Percentiles rank a stretch among this genome's conserved stretches.
These are phyloP conservation scores for Bombus superbus DNA, from an alignment of 1,140 invertebrate species.

Conservation along the genomic window DNA sequence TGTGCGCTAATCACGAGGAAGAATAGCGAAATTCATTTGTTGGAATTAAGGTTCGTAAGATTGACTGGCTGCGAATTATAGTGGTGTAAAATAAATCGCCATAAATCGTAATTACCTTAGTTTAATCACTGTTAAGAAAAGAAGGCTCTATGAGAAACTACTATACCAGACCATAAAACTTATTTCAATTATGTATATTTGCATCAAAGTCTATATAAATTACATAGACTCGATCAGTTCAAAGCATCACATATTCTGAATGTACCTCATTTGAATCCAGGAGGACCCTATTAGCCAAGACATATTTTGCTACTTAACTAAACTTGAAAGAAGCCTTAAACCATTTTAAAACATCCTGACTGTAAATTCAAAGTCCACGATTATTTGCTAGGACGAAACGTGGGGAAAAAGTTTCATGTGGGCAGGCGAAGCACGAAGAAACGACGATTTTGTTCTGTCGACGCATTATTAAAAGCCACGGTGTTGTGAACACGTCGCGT, in stretches of 20 bases:
- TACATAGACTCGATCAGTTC: too few species aligned
- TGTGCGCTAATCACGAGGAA: background rate
- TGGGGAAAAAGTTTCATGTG: background rate
- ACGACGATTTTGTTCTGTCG: background rate
- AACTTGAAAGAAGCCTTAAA: background rate
- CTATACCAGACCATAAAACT: background rate
- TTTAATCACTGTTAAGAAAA: too few species aligned
- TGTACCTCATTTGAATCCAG: background rate
- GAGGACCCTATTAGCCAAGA: background rate
- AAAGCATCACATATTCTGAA: too few species aligned
- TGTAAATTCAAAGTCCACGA: background rate
- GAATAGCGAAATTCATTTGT: background rate
- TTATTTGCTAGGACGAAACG: background rate
- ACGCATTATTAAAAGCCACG: conserved; percentile 29
- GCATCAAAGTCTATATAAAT: background rate
- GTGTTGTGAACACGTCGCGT: background rate
- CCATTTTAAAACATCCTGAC: background rate
- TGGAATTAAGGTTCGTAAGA: background rate
- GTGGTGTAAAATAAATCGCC: background rate
- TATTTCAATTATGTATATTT: background rate
- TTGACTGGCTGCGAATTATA: background rate
- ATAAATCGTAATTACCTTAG: too few species aligned
- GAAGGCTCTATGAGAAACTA: background rate
- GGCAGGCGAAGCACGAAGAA: background rate
- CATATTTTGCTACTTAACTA: conserved; percentile 4